phyloP scores from a whole-genome alignment of 2,113 vertebrate genomes.

The Dipodomys stephensi region DNA sequence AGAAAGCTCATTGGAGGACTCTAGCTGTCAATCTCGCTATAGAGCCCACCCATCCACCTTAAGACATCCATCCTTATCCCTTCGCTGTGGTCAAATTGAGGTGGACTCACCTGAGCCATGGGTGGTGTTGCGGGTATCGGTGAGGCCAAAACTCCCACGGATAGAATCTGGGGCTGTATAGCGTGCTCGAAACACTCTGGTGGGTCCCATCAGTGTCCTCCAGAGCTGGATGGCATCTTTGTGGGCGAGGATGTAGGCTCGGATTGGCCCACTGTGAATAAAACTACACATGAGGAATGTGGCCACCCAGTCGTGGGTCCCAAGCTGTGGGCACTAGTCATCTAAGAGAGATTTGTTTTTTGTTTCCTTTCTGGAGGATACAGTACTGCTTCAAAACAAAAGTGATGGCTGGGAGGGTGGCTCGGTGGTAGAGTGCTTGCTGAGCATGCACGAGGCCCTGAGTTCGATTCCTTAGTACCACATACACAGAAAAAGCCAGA shows the following conservation, averaged over 20 bases:
- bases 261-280: constrained; percentile 92
- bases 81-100: background rate
- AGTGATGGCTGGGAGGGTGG: background rate
- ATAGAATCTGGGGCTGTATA: constrained; percentile 90
- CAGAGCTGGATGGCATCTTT: constrained; percentile 92
- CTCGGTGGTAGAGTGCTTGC: too few species aligned
- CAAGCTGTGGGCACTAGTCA: background rate
- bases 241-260: constrained; percentile 95
- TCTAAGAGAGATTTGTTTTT: too few species aligned
- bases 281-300: background rate
- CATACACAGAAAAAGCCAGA: too few species aligned
- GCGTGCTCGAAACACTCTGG: constrained; percentile 94
- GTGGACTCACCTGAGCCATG: constrained; percentile 94
- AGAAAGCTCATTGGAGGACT: background rate
- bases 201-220: constrained; percentile 97
- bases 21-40: background rate
- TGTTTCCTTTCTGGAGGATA: background rate
- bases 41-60: background rate
- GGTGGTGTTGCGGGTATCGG: constrained; percentile 96
- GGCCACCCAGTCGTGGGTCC: background rate
- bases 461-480: too few species aligned
- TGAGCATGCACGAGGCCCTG: too few species aligned
- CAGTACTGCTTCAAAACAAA: background rate
- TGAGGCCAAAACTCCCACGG: constrained; percentile 94
- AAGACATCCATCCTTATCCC: background rate